These are phyloP conservation scores for Toxotes jaculatrix DNA, from an alignment of 2,113 vertebrate species.

Conservation along the genomic window DNA sequence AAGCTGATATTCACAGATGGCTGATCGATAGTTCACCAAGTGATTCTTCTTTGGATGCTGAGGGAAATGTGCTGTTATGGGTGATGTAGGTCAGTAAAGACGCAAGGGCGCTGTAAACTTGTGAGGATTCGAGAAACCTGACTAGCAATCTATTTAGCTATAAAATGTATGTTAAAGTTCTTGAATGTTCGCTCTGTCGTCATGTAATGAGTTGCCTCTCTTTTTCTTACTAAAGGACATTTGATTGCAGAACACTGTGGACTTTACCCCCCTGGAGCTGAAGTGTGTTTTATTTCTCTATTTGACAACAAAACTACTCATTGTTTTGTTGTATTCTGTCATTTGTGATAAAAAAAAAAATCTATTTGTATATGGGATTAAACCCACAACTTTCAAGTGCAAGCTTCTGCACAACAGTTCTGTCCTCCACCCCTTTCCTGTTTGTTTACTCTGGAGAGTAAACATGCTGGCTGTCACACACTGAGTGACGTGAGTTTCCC, in stretches of 20 bases:
- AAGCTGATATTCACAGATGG: slow-evolving; percentile 29
- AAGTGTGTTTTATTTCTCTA: background rate
- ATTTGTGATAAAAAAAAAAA: slow-evolving; percentile 15
- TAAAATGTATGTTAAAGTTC: background rate
- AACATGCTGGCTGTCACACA: slow-evolving; percentile 37
- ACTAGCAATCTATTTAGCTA: background rate
- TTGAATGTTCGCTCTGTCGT: background rate
- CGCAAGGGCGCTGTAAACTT: background rate
- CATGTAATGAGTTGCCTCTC: no score
- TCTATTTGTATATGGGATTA: no score
- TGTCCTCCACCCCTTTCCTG: slow-evolving; percentile 58
- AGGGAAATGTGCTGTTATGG: slow-evolving; percentile 32
- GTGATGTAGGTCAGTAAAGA: slow-evolving; percentile 23
- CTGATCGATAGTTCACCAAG: slow-evolving; percentile 37
- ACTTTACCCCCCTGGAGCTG: background rate
- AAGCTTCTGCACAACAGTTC: background rate
- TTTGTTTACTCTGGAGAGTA: slow-evolving; percentile 65
- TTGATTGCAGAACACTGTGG: background rate
- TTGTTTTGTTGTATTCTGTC: background rate
- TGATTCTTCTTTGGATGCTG: slow-evolving; percentile 3
- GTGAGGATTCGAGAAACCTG: background rate
- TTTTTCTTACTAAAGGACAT: background rate
- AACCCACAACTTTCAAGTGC: no score
- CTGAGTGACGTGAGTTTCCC: slow-evolving; percentile 34
- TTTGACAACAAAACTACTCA: background rate